Evolutionary conservation across 2,888 invertebrate genomes (phyloP).

Genomic region (Orthosia incerta): DNA sequence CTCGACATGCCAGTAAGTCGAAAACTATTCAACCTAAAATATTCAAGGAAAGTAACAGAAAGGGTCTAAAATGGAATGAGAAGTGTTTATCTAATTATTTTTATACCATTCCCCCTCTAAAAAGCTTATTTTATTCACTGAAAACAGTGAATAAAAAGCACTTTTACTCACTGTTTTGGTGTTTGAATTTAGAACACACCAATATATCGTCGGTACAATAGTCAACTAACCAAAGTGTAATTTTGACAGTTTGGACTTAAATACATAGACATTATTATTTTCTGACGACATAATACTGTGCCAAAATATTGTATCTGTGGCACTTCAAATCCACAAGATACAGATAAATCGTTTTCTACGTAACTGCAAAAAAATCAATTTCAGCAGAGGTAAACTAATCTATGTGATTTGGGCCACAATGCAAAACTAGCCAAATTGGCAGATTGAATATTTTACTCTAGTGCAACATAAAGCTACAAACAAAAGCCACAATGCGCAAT

Average conservation of each 20-base stretch:
- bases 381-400: not conserved
- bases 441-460: constrained; percentile 1
- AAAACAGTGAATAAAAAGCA: too few species aligned
- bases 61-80: too few species aligned
- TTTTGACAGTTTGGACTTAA: not conserved
- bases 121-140: too few species aligned
- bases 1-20: too few species aligned
- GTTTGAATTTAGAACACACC: too few species aligned
- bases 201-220: not conserved
- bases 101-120: too few species aligned
- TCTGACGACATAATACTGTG: constrained; percentile 1
- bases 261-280: constrained; percentile 6
- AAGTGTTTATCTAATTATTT: too few species aligned
- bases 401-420: constrained; percentile 4
- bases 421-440: not conserved
- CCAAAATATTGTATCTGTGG: constrained; percentile 2
- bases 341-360: constrained; percentile 2
- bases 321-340: constrained; percentile 1
- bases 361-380: too few species aligned
- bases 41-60: too few species aligned
- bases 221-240: constrained; percentile 9
- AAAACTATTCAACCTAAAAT: too few species aligned
- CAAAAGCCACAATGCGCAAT: not conserved
- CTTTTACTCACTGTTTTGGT: too few species aligned
- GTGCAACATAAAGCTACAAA: not conserved